Evolutionary conservation across 2,113 vertebrate genomes (phyloP).

Genomic region (Pica pica): DNA sequence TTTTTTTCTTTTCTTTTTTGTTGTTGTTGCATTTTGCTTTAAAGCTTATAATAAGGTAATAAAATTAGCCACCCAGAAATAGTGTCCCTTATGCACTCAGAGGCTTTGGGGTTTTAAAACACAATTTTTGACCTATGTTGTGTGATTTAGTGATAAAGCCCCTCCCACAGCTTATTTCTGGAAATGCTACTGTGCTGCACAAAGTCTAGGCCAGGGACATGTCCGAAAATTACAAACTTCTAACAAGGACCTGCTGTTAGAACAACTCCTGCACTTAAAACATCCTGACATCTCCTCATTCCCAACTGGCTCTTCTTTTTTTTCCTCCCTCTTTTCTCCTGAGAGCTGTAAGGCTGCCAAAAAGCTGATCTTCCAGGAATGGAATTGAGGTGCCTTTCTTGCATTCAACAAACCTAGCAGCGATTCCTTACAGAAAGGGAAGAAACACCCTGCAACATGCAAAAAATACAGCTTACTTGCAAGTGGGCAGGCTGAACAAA

Average conservation of each 20-base stretch:
- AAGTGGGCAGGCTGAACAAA: neutral
- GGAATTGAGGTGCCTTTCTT: neutral
- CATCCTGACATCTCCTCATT: neutral
- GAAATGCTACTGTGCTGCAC: conserved; percentile 15
- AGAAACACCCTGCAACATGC: neutral
- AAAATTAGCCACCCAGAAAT: neutral
- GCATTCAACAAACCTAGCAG: neutral
- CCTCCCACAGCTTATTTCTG: neutral
- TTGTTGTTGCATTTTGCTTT: neutral
- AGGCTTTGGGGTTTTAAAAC: neutral
- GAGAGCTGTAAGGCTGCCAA: neutral
- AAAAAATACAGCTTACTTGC: neutral
- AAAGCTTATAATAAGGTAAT: neutral
- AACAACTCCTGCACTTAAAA: neutral
- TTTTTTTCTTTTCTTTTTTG: neutral
- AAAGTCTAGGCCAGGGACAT: neutral
- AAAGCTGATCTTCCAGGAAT: neutral
- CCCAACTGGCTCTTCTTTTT: neutral
- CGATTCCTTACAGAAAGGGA: neutral
- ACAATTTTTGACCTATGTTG: neutral
- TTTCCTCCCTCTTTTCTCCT: neutral
- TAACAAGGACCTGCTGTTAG: conserved; percentile 11
- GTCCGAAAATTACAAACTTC: neutral
- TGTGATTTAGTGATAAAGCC: neutral
- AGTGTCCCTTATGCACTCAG: neutral